Conservation (phyloP, 1,140 invertebrate species). For the Drosophila athabasca region DNA sequence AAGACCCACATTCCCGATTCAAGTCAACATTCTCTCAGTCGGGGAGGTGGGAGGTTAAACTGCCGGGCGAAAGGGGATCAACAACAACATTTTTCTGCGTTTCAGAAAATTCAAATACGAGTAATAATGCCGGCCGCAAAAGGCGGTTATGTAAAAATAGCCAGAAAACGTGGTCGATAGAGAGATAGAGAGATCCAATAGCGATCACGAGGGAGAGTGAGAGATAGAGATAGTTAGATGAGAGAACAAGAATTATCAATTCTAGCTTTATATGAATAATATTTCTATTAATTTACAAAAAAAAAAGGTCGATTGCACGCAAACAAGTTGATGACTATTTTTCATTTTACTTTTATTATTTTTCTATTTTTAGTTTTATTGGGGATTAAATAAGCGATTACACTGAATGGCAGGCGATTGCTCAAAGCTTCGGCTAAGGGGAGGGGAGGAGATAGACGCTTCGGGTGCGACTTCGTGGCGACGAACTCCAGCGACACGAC, state of each 20-base stretch:
- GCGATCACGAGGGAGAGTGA: neutral
- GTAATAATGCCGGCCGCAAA: constrained; percentile 65
- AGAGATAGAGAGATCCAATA: constrained; percentile 9
- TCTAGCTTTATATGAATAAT: constrained; percentile 38
- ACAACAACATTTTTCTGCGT: constrained; percentile 54
- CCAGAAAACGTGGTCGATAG: constrained; percentile 52
- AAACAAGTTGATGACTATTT: constrained; percentile 67
- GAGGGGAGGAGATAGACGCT: neutral
- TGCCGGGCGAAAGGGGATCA: constrained; percentile 8
- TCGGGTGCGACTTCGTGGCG: constrained; percentile 27
- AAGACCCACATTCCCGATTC: constrained; percentile 50
- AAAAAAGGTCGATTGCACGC: constrained; percentile 46
- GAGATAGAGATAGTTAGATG: constrained; percentile 8
- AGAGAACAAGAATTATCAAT: neutral
- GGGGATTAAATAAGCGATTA: constrained; percentile 52
- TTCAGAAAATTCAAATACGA: constrained; percentile 50
- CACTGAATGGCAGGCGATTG: constrained; percentile 16
- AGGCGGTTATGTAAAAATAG: constrained; percentile 62
- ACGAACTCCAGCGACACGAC: constrained; percentile 35
- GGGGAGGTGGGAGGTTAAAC: constrained; percentile 26
- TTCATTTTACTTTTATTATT: constrained; percentile 34
- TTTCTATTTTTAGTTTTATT: constrained; percentile 64
- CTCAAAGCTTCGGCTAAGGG: neutral
- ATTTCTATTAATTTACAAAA: constrained; percentile 2
- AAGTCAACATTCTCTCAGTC: constrained; percentile 28